phyloP scores from a whole-genome alignment of 2,113 vertebrate genomes.

The Stercorarius parasiticus region DNA sequence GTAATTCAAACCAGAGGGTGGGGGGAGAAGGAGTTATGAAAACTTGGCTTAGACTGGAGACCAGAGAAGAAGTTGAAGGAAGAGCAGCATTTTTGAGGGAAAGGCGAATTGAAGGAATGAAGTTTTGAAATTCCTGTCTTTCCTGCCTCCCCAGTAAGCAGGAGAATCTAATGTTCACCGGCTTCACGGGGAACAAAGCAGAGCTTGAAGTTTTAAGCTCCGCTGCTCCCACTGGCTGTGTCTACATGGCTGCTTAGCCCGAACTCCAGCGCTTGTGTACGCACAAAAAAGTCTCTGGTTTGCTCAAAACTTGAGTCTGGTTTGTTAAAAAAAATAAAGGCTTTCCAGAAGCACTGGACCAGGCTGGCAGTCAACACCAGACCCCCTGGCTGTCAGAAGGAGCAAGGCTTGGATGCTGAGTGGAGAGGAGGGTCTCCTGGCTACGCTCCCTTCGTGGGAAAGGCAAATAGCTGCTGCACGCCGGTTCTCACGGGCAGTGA shows the following conservation, averaged over 20 bases:
- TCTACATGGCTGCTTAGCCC: background rate
- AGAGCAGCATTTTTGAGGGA: conserved; percentile 70
- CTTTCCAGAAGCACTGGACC: background rate
- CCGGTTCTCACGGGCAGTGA: background rate
- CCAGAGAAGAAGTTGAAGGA: conserved; percentile 55
- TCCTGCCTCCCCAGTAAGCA: conserved; percentile 43
- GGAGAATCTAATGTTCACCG: background rate
- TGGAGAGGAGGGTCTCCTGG: background rate
- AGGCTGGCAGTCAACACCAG: rapidly evolving
- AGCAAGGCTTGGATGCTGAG: background rate
- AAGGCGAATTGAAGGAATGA: conserved; percentile 56
- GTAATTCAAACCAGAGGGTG: conserved; percentile 63
- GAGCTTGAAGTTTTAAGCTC: background rate
- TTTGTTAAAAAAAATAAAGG: background rate
- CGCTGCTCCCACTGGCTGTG: background rate
- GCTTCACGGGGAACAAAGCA: background rate
- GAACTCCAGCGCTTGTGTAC: background rate
- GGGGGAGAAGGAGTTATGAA: conserved; percentile 32
- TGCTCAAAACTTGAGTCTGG: background rate
- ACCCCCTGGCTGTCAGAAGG: background rate
- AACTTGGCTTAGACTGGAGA: conserved; percentile 56
- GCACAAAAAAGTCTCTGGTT: background rate
- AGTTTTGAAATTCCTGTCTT: conserved; percentile 67
- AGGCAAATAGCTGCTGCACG: background rate
- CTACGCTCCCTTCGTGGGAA: background rate